phyloP scores from a whole-genome alignment of 2,888 invertebrate genomes.

The Embidobia sp. region DNA sequence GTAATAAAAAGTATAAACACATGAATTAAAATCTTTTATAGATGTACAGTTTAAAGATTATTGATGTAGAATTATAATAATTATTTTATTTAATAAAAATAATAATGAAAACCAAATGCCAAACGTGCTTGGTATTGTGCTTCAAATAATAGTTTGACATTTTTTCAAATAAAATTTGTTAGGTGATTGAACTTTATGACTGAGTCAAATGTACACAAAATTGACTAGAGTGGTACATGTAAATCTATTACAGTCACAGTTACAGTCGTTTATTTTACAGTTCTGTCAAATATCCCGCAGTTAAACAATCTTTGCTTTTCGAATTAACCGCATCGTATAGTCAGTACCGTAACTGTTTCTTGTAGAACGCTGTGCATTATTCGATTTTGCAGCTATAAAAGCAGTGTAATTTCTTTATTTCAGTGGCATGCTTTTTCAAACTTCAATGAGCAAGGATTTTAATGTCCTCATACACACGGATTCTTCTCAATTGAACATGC shows the following conservation, averaged over 20 bases:
- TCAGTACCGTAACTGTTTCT: conserved; percentile 4
- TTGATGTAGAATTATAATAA: no score
- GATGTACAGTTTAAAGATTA: no score
- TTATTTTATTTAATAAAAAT: no score
- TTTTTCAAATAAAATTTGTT: conserved; percentile 17
- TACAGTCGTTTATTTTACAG: conserved; percentile 4
- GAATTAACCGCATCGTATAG: not conserved
- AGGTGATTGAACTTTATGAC: conserved; percentile 37
- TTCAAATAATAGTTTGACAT: not conserved
- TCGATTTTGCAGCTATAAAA: conserved; percentile 22
- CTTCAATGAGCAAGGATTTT: not conserved
- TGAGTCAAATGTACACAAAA: conserved; percentile 16
- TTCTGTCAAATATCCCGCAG: conserved; percentile 19
- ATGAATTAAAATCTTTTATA: no score
- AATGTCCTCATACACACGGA: not conserved
- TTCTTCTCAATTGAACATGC: not conserved
- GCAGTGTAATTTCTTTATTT: conserved; percentile 19
- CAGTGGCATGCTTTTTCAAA: conserved; percentile 7
- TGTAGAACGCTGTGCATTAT: not conserved
- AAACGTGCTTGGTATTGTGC: no score
- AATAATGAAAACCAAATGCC: no score
- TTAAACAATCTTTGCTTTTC: conserved; percentile 10
- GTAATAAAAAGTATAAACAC: no score
- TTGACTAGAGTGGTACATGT: conserved; percentile 16
- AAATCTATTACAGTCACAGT: conserved; percentile 22